phyloP scores from a whole-genome alignment of 2,113 vertebrate genomes.

The Ornithorhynchus anatinus region DNA sequence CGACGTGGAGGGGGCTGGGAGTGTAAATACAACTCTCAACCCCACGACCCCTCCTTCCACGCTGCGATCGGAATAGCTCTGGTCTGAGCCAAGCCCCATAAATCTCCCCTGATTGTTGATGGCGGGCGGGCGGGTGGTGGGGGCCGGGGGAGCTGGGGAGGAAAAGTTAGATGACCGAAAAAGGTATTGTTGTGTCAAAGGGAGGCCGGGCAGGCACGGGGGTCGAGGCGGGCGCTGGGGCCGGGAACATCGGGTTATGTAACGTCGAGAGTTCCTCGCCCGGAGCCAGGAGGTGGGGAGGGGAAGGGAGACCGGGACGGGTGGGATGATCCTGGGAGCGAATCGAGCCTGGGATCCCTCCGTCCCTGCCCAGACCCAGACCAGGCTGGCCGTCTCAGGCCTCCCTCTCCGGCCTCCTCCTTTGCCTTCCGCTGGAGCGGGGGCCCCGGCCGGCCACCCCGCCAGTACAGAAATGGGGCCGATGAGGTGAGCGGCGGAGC shows the following conservation, averaged over 20 bases:
- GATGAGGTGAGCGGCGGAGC: no score
- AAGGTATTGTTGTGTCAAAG: slow-evolving; percentile 77
- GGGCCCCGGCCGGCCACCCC: no score
- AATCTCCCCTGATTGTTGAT: slow-evolving; percentile 43
- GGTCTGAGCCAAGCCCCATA: slow-evolving; percentile 53
- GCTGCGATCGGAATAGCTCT: slow-evolving; percentile 41
- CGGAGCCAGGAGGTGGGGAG: slow-evolving; percentile 35
- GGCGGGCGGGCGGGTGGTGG: background rate
- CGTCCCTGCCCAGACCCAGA: slow-evolving; percentile 50
- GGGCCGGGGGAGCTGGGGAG: background rate
- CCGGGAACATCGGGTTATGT: slow-evolving; percentile 61
- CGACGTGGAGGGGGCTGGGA: background rate
- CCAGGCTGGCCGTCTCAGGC: rapidly evolving
- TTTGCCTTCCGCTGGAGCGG: no score
- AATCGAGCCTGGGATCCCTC: slow-evolving; percentile 37
- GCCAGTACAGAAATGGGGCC: no score
- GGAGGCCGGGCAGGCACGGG: slow-evolving; percentile 33
- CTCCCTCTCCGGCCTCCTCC: background rate
- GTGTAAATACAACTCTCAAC: slow-evolving; percentile 51
- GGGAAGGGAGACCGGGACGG: background rate
- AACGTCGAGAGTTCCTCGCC: slow-evolving; percentile 63
- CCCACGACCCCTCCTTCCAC: slow-evolving; percentile 41
- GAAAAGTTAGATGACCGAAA: slow-evolving; percentile 75
- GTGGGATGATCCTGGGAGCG: slow-evolving; percentile 1
- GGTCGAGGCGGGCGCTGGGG: slow-evolving; percentile 4